Percentiles rank a stretch among this genome's conserved stretches.
phyloP scores from a whole-genome alignment of 2,888 invertebrate genomes.

The Microplitis deprimator region DNA sequence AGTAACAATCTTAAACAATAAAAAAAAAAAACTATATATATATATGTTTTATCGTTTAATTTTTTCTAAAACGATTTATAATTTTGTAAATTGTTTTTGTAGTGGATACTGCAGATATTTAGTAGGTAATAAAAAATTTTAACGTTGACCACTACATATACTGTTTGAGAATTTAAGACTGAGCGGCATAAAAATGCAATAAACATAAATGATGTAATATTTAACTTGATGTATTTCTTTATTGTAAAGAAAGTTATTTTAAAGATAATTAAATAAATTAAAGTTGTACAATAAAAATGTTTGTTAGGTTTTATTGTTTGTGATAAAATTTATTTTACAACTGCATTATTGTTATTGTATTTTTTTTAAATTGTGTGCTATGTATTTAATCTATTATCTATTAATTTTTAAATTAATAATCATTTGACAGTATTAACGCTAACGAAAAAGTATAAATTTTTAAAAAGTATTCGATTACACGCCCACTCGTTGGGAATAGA shows the following conservation, averaged over 20 bases:
- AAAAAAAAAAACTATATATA: background rate
- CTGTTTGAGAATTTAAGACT: background rate
- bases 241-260: background rate
- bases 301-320: background rate
- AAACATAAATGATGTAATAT: background rate
- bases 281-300: background rate
- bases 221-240: background rate
- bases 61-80: background rate
- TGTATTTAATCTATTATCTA: too few relatives aligned
- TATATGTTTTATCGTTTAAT: background rate
- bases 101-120: too few relatives aligned
- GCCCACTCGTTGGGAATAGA: background rate
- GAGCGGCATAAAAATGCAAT: background rate
- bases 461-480: slow-evolving; percentile 3
- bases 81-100: too few relatives aligned
- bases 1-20: background rate
- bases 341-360: background rate
- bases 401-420: too few relatives aligned
- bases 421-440: too few relatives aligned
- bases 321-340: background rate
- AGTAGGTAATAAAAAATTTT: background rate
- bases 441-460: background rate
- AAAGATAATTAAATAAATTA: background rate
- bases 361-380: background rate
- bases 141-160: background rate